Evolutionary conservation across 1,140 invertebrate species (phyloP), one percentile per base, ranked within the genome.

Genomic region (Cotesia chilonis): DNA sequence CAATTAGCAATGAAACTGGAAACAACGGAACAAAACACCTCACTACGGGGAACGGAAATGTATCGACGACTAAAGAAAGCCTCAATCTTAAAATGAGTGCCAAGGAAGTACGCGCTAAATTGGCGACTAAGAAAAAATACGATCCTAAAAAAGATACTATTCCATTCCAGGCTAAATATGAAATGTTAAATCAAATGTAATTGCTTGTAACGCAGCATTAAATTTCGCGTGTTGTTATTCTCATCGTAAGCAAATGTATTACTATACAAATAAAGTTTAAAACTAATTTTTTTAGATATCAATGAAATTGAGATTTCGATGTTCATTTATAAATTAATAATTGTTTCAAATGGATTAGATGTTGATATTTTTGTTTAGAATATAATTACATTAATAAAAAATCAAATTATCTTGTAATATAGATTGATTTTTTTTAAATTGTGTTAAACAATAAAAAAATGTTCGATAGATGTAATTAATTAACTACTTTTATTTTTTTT

Each of bases 131-230:
- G 79, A 96, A 95, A 83, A 95, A 95, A 84, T 91, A 92, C 81
- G 94, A 96, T 82, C 94, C 94, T 3, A 96, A 96, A 84, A 95
- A 94, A 83, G 93, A 95, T 77, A 90, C 91, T 28, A 92, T 97
- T 84, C 94, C 95, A 86, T 92, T 96, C 79, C 93, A 94, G 83
- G 93, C 95, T 88, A 97, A 96, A 88, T 95, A 95, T 81, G 94
- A 96, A 81, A 96, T 96, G 81, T 93, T 97, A 74, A 94, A 97
- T 84, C 95, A 96, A 87, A 89, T 95, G 77, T 95, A 89, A 89
- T 54, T 9, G n/a, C 20, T 10, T 17, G 12, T 4, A 20, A 7
- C 17, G 41, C 41, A 20, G 6, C 3, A 7, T 9, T 28, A 52
- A 36, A 65, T 7, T 51, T 2, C 14, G 20, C 37, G 6, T 4